A percentile compares a stretch with the other conserved stretches of the same genome.
phyloP scores from a whole-genome alignment of 2,797 vertebrate species.

The Picus viridis region DNA sequence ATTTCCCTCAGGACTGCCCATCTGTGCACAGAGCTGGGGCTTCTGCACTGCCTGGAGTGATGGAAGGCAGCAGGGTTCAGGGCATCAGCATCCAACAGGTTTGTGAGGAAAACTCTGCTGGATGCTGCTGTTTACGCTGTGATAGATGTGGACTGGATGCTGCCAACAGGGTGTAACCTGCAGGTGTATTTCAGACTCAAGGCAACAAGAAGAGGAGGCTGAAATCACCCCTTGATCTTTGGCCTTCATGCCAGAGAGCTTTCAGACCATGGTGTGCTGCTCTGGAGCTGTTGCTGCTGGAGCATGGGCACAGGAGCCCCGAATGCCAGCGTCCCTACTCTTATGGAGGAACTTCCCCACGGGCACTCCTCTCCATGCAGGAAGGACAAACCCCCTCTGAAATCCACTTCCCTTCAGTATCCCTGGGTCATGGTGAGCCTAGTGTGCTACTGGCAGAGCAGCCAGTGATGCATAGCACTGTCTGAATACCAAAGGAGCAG shows the following conservation, averaged over 20 bases:
- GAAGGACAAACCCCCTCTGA: not conserved
- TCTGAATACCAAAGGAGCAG: not conserved
- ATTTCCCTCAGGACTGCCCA: not conserved
- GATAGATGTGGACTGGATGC: not conserved
- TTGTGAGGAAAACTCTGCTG: not conserved
- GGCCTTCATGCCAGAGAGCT: not conserved
- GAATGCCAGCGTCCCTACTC: not conserved
- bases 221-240: not conserved
- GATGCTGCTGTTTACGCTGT: not conserved
- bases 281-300: not conserved
- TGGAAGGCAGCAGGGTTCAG: not conserved
- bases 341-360: not conserved
- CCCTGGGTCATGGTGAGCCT: not conserved
- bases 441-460: not conserved
- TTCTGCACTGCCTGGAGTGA: not conserved
- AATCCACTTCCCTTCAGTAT: not conserved
- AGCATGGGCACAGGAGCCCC: not conserved
- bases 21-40: not conserved
- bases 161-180: not conserved
- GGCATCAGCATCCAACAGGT: not conserved
- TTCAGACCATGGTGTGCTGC: not conserved
- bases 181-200: not conserved
- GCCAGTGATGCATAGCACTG: not conserved
- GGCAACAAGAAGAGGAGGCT: not conserved
- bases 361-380: not conserved